Base-by-base conservation (phyloP, 2,797 vertebrate species). In the Pelochelys cantorii region DNA sequence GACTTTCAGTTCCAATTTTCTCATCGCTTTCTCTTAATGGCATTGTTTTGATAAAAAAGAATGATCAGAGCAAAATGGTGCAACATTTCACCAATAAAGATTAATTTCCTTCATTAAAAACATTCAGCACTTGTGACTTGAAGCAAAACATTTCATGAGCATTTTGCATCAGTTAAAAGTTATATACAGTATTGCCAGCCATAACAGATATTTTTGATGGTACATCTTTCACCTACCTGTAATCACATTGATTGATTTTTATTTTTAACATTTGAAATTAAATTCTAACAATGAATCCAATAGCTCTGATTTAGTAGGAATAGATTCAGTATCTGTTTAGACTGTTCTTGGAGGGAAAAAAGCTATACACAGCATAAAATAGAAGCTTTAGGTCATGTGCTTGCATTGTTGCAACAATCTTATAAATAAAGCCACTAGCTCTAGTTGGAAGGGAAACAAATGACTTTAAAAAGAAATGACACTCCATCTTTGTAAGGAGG, bases 1-100 rank as follows among this genome's bases (percentile, higher is more conserved):
- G 88, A 77, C 5, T 86, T 94, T 90, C 59, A 9, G 5, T 81
- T 95, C 27, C 52, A 57, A 37, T 95, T 93, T 90, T 95, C 62
- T 83, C 22, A 78, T 91, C 71, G 78, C 11, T 84, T 96, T 84
- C 11, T 90, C 65, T 95, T 81, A 79, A 59, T 83, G 57, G 11
- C 18, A 89, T 1, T 74, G 74, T 53, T 81, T 95, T 87, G 13
- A 84, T 87, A 68, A 93, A 81, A 96, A 88, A 78, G 2, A 93
- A 89, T 29, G 13, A 93, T 15, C 2, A 90, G 57, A 87, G 5
- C 3, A 88, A 93, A 91, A 86, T 77, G 11, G 18, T 4, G 62
- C 27, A 88, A 84, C 22, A 68, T 4, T 74, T 88, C 65, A 27
- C 7, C 60, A 90, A 86, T 17, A 83, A 81, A 56, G 79, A 93